A percentile compares a stretch with the other conserved stretches of the same genome.
Conservation (phyloP, 30 jellyfish, hydroid and myxozoan species). For the Cassiopea andromeda region DNA sequence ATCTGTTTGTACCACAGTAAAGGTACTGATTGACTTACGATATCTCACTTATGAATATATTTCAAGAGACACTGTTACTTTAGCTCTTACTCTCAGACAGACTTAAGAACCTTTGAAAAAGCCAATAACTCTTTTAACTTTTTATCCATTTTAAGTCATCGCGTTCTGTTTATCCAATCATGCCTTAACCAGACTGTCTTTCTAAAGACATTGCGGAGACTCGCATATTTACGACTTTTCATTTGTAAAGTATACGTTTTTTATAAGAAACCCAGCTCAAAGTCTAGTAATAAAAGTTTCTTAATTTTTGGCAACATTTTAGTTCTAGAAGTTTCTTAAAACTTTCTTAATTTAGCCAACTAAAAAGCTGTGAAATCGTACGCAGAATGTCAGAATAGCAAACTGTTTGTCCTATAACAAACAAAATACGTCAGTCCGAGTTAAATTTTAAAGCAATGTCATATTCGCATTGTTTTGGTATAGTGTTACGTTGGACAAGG, state of each 20-base stretch:
- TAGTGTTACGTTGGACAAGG: no score
- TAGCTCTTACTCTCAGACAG: constrained; percentile 21
- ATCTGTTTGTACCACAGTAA: constrained; percentile 9
- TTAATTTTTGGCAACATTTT: no score
- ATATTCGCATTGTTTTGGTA: no score
- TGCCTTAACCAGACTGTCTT: constrained; percentile 29
- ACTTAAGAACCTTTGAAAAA: constrained; percentile 26
- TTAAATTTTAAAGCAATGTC: no score
- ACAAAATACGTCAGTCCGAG: no score
- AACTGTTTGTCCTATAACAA: no score
- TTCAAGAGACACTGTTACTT: constrained; percentile 1
- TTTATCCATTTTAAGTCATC: constrained; percentile 16
- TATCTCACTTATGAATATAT: neutral
- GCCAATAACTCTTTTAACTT: constrained; percentile 10
- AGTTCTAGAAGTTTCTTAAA: no score
- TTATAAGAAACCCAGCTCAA: no score
- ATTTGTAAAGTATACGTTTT: neutral
- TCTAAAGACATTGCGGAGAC: neutral
- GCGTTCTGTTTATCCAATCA: constrained; percentile 48
- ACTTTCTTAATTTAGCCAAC: no score
- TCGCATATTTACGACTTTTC: neutral
- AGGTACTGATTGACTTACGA: neutral
- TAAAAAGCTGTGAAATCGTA: no score
- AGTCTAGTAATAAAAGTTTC: no score
- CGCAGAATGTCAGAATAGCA: no score